Conservation (phyloP, 2,888 invertebrate species). For the Agrotis puta region DNA sequence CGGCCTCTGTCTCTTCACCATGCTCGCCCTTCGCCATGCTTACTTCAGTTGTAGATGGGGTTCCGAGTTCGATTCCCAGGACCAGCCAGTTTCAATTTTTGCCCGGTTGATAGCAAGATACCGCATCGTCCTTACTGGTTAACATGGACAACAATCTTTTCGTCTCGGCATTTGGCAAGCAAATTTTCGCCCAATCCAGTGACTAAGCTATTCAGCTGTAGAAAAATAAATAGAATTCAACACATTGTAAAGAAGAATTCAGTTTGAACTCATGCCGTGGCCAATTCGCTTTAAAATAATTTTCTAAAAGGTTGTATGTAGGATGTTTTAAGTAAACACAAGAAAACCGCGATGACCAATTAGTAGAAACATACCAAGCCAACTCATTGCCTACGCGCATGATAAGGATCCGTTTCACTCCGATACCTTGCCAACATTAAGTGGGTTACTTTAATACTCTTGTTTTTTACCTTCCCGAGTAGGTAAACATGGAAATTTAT, state of each 20-base stretch:
- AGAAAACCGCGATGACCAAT: slow-evolving; percentile 8
- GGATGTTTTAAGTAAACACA: not conserved
- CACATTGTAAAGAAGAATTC: not conserved
- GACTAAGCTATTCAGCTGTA: not conserved
- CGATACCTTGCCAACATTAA: slow-evolving; percentile 43
- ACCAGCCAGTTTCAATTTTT: too few relatives aligned
- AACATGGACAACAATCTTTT: not conserved
- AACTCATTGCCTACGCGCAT: slow-evolving; percentile 36
- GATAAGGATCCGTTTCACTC: slow-evolving; percentile 58
- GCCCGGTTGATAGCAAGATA: too few relatives aligned
- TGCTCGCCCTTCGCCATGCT: too few relatives aligned
- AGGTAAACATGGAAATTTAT: slow-evolving; percentile 64
- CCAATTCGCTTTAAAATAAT: not conserved
- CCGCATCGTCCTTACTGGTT: not conserved
- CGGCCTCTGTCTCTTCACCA: too few relatives aligned
- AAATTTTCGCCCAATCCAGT: too few relatives aligned
- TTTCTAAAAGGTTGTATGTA: not conserved
- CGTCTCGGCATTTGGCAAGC: not conserved
- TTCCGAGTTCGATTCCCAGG: too few relatives aligned
- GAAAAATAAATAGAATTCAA: not conserved
- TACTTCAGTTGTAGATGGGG: too few relatives aligned
- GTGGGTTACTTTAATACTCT: slow-evolving; percentile 31
- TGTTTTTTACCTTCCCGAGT: slow-evolving; percentile 31
- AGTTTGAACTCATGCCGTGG: too few relatives aligned
- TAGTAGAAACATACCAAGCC: slow-evolving; percentile 22